Conservation (phyloP, 2,888 invertebrate genomes). For the Catonia carolina region DNA sequence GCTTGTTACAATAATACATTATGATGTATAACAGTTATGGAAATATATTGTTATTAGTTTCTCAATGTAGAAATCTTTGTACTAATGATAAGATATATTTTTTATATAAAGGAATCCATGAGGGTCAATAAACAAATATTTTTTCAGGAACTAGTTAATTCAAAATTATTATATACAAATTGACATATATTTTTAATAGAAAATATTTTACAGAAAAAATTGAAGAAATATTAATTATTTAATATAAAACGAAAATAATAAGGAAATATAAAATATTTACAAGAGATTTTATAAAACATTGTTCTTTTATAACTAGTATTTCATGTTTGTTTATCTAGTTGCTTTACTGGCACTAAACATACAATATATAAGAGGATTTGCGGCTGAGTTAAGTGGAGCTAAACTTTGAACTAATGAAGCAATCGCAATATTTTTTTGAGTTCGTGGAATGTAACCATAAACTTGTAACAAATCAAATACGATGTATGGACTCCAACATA, state of each 20-base stretch:
- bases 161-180: too few relatives aligned
- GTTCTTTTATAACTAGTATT: not conserved
- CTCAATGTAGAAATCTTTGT: too few relatives aligned
- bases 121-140: too few relatives aligned
- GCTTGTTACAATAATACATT: too few relatives aligned
- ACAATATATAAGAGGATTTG: constrained; percentile 91
- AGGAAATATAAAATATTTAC: constrained; percentile 3
- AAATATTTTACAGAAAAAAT: too few relatives aligned
- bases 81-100: too few relatives aligned
- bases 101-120: too few relatives aligned
- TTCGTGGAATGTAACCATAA: constrained; percentile 70
- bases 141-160: too few relatives aligned
- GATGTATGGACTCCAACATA: constrained; percentile 95
- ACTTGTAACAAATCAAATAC: constrained; percentile 87
- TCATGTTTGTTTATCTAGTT: constrained; percentile 15
- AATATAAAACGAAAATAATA: not conserved
- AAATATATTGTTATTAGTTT: too few relatives aligned
- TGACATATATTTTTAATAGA: too few relatives aligned
- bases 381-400: constrained; percentile 86
- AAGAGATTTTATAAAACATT: not conserved
- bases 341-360: constrained; percentile 52
- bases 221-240: too few relatives aligned
- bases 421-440: constrained; percentile 73
- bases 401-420: constrained; percentile 88
- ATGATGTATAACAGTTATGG: too few relatives aligned